These are phyloP conservation scores for Nycticorax nycticorax DNA, from an alignment of 2,113 vertebrate genomes.

Conservation along the genomic window DNA sequence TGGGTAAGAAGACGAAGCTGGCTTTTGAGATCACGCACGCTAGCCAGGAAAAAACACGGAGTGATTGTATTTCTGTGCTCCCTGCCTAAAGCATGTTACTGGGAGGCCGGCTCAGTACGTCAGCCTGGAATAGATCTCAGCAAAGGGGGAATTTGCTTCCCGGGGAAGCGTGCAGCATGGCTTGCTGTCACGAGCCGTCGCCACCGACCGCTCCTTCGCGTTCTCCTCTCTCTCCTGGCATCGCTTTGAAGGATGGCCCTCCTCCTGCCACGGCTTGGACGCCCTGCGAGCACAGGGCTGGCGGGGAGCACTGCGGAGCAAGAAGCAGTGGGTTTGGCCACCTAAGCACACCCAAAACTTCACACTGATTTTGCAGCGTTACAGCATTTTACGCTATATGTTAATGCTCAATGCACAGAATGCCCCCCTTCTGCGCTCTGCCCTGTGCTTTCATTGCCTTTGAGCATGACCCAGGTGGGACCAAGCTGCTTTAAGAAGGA, in stretches of 20 bases:
- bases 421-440: neutral
- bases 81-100: neutral
- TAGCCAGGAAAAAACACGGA: neutral
- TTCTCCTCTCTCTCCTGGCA: neutral
- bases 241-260: neutral
- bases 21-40: conserved; percentile 13
- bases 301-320: neutral
- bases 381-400: rapidly evolving
- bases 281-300: neutral
- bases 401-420: neutral
- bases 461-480: neutral
- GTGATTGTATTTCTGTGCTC: neutral
- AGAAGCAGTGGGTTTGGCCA: neutral
- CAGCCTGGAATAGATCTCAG: conserved; percentile 3
- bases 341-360: neutral
- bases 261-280: neutral
- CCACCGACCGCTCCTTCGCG: neutral
- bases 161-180: neutral
- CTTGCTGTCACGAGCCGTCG: neutral
- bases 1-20: conserved; percentile 37
- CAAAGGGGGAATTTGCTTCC: conserved; percentile 16
- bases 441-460: neutral
- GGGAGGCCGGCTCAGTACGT: neutral
- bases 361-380: neutral
- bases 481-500: neutral